Percentiles rank a stretch among this genome's conserved stretches.
Evolutionary conservation across 2,113 vertebrate genomes (phyloP).

Genomic region (Neodontobutis hainanensis): DNA sequence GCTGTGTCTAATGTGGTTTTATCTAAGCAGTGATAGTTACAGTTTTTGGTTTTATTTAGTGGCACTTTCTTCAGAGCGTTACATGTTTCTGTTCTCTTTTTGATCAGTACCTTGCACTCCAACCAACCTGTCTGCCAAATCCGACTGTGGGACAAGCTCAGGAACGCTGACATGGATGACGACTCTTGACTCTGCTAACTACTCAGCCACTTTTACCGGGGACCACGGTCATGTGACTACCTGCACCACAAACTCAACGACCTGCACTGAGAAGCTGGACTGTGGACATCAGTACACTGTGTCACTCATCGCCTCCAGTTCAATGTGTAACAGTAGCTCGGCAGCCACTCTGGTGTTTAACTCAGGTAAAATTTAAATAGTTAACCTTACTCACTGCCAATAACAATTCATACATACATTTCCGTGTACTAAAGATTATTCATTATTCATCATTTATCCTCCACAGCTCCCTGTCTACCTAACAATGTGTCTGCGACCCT

Average conservation of each 20-base stretch:
- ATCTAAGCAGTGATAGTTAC: too few species aligned
- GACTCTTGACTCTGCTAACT: slow-evolving; percentile 54
- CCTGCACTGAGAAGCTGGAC: slow-evolving; percentile 66
- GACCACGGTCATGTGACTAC: slow-evolving; percentile 52
- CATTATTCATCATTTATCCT: not conserved
- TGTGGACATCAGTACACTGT: slow-evolving; percentile 69
- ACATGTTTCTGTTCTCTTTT: not conserved
- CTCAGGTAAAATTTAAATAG: slow-evolving; percentile 65
- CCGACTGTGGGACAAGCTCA: slow-evolving; percentile 69
- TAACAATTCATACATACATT: too few species aligned
- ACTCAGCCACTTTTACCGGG: slow-evolving; percentile 61
- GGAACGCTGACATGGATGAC: slow-evolving; percentile 65
- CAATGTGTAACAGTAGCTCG: slow-evolving; percentile 68
- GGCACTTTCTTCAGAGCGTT: not conserved
- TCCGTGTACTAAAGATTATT: not conserved
- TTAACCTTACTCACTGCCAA: not conserved
- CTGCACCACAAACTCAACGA: slow-evolving; percentile 67
- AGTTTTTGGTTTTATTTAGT: too few species aligned
- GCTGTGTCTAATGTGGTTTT: not conserved
- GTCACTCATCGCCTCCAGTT: slow-evolving; percentile 66
- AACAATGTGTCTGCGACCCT: slow-evolving; percentile 60
- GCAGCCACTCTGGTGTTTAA: slow-evolving; percentile 49
- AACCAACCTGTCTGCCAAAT: slow-evolving; percentile 51
- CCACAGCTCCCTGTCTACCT: slow-evolving; percentile 77
- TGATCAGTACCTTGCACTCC: slow-evolving; percentile 76